These are phyloP conservation scores for Centropus unirufus DNA, from an alignment of 2,113 vertebrate species.

Conservation along the genomic window DNA sequence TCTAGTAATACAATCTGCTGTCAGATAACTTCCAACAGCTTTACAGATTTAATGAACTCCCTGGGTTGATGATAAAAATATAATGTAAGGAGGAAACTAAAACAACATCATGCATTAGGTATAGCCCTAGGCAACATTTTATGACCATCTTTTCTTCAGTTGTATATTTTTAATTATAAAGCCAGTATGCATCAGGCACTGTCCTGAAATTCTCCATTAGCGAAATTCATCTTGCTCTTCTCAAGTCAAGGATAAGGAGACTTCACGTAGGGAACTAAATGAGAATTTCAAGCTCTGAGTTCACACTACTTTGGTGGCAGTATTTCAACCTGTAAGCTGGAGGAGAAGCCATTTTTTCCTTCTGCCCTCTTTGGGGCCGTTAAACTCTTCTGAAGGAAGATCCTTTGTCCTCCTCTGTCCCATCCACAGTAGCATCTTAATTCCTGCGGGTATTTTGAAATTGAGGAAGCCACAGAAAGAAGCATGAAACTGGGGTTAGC, in stretches of 20 bases:
- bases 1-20: conserved; percentile 55
- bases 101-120: conserved; percentile 68
- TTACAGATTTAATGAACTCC: conserved; percentile 72
- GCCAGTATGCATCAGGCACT: conserved; percentile 61
- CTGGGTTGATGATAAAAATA: conserved; percentile 63
- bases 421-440: not conserved
- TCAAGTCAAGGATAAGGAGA: conserved; percentile 48
- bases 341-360: conserved; percentile 3
- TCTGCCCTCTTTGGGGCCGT: not conserved
- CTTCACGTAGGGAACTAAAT: conserved; percentile 61
- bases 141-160: conserved; percentile 53
- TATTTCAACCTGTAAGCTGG: conserved; percentile 29
- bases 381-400: not conserved
- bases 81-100: conserved; percentile 62
- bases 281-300: conserved; percentile 19
- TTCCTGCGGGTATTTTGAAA: not conserved
- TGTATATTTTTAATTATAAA: conserved; percentile 72
- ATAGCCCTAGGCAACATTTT: conserved; percentile 45
- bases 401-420: not conserved
- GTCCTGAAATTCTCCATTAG: conserved; percentile 50
- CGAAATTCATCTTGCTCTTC: conserved; percentile 57
- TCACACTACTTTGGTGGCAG: not conserved
- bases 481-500: not conserved
- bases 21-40: conserved; percentile 60
- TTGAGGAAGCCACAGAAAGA: not conserved